Evolutionary conservation across 2,797 vertebrate genomes (phyloP).

Genomic region (Gymnothorax javanicus): DNA sequence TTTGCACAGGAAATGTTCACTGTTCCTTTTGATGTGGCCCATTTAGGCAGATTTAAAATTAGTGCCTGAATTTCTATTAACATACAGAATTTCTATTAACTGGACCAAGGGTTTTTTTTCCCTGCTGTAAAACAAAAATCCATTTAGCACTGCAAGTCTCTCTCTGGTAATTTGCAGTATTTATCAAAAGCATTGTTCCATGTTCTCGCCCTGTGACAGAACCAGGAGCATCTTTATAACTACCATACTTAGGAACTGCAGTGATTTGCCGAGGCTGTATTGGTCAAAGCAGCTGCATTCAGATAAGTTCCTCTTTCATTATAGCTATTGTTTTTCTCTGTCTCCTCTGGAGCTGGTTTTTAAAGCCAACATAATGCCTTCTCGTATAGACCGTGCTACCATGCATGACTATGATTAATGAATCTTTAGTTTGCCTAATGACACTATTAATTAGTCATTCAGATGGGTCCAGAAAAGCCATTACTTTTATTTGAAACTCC

Average conservation of each 20-base stretch:
- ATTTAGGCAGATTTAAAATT: constrained; percentile 12
- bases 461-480: constrained; percentile 26
- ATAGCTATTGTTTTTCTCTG: background rate
- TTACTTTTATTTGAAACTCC: constrained; percentile 28
- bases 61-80: background rate
- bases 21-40: background rate
- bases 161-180: background rate
- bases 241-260: background rate
- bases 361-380: background rate
- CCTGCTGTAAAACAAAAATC: background rate
- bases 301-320: background rate
- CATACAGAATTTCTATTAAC: background rate
- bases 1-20: background rate
- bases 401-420: constrained; percentile 12
- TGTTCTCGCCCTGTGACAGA: background rate
- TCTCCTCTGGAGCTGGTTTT: background rate
- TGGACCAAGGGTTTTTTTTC: background rate
- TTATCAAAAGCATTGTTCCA: background rate
- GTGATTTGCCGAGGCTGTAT: background rate
- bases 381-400: constrained; percentile 6
- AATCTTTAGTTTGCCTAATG: constrained; percentile 32
- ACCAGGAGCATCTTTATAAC: background rate
- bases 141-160: background rate
- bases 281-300: background rate
- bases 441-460: constrained; percentile 46